Conservation (phyloP, 2,113 vertebrate species). For the Sinosuthora webbiana region DNA sequence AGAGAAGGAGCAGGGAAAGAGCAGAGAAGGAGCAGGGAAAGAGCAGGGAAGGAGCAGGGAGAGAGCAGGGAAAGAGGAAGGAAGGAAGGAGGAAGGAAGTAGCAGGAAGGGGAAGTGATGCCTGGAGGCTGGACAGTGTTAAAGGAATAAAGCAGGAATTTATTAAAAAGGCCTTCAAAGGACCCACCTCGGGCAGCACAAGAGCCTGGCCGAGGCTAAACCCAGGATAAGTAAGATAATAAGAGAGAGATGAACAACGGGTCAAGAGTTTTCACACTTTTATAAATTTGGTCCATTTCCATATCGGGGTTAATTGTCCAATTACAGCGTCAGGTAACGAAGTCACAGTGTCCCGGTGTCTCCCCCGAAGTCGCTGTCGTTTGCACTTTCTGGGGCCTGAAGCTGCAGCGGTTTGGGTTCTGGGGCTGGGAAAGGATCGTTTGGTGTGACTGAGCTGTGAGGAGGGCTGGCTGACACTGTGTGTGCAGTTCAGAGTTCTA, state of each 20-base stretch:
- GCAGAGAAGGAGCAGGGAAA: too few species aligned
- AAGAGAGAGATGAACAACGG: too few species aligned
- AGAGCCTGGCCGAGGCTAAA: background rate
- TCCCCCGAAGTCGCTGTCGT: background rate
- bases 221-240: too few species aligned
- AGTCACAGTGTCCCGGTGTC: too few species aligned
- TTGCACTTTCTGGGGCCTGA: background rate
- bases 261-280: background rate
- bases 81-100: too few species aligned
- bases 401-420: fast-evolving
- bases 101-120: too few species aligned
- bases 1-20: too few species aligned
- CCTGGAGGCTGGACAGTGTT: background rate
- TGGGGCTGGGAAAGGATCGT: background rate
- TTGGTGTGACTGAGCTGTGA: fast-evolving
- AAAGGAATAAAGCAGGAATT: background rate
- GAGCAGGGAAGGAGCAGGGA: too few species aligned
- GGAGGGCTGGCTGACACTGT: too few species aligned
- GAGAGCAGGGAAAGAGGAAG: too few species aligned
- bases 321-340: background rate
- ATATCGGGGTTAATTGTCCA: background rate
- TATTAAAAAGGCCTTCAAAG: background rate
- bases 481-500: background rate
- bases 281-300: background rate
- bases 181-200: background rate